These are phyloP conservation scores for Phrynosoma platyrhinos DNA, from an alignment of 2,113 vertebrate species.

Conservation along the genomic window DNA sequence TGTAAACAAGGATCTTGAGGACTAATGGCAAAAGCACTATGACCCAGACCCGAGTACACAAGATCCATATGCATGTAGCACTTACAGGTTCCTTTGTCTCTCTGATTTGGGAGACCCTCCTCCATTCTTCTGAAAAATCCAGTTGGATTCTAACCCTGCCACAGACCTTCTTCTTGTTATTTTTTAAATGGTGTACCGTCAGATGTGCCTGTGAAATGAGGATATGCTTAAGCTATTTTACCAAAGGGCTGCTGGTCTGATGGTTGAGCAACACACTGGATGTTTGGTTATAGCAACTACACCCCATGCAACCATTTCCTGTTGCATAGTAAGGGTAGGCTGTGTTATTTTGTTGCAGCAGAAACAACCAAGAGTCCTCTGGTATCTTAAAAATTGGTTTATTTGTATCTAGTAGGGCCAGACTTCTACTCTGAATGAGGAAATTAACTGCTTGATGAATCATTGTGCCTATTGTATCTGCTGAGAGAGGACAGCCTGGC, in stretches of 20 bases:
- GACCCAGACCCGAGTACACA: background rate
- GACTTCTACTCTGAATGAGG: conserved; percentile 44
- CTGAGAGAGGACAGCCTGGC: conserved; percentile 18
- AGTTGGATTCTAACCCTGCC: background rate
- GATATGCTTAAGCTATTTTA: background rate
- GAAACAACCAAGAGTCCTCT: background rate
- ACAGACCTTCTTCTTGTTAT: background rate
- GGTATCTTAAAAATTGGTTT: conserved; percentile 15
- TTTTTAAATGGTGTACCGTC: background rate
- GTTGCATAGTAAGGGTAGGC: too few species aligned
- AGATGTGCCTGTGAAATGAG: background rate
- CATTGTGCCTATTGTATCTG: conserved; percentile 42
- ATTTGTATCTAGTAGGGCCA: background rate
- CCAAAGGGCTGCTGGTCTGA: background rate
- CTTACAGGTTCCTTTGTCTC: background rate
- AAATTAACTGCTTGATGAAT: conserved; percentile 57
- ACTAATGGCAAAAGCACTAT: background rate
- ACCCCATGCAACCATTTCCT: background rate
- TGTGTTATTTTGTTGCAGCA: background rate
- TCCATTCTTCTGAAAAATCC: background rate
- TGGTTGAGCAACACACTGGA: background rate
- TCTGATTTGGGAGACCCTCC: background rate
- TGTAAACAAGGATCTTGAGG: background rate
- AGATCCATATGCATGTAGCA: background rate
- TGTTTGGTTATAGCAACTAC: conserved; percentile 1